phyloP scores from a whole-genome alignment of 2,888 invertebrate species.

The Epinotia nisella region DNA sequence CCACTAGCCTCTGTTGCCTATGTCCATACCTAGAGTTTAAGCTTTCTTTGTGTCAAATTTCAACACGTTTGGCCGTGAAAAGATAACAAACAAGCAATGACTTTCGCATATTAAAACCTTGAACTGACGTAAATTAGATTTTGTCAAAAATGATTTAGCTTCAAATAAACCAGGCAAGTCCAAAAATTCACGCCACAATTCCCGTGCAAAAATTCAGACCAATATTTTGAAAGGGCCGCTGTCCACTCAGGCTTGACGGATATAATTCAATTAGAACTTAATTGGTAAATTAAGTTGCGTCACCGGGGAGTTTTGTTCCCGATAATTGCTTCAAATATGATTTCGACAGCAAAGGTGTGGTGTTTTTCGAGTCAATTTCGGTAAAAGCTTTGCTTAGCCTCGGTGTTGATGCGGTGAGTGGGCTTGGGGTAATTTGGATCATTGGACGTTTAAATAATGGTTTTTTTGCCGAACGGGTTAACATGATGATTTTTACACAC shows the following conservation, averaged over 20 bases:
- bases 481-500: constrained; percentile 7
- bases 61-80: too few relatives aligned
- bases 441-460: constrained; percentile 29
- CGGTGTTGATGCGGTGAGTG: constrained; percentile 7
- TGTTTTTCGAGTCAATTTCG: constrained; percentile 67
- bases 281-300: constrained; percentile 82
- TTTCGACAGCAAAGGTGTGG: constrained; percentile 71
- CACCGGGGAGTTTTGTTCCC: constrained; percentile 70
- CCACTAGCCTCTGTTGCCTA: too few relatives aligned
- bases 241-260: constrained; percentile 69
- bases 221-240: constrained; percentile 42
- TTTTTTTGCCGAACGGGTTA: constrained; percentile 3
- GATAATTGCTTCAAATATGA: constrained; percentile 74
- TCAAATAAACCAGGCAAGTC: neutral
- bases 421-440: constrained; percentile 25
- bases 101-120: neutral
- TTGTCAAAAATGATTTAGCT: neutral
- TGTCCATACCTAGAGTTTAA: too few relatives aligned
- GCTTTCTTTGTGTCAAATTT: too few relatives aligned
- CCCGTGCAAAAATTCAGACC: constrained; percentile 26
- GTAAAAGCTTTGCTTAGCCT: constrained; percentile 51
- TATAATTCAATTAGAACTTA: constrained; percentile 82
- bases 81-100: too few relatives aligned
- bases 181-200: constrained; percentile 17
- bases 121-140: neutral